Evolutionary conservation across 2,888 invertebrate genomes (phyloP).

Genomic region (Clanis bilineata): DNA sequence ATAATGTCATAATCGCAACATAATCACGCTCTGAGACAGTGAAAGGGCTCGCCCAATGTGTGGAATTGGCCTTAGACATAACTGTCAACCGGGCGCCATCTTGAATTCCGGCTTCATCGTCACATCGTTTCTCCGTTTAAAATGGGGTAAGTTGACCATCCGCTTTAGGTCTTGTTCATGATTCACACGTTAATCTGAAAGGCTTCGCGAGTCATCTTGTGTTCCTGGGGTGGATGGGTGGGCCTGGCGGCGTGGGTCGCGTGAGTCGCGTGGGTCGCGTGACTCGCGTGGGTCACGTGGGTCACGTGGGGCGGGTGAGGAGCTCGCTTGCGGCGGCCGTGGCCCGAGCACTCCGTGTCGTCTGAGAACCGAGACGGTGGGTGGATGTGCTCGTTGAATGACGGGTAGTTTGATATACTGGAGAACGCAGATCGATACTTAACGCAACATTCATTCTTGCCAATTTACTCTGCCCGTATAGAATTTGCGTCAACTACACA

Average conservation of each 20-base stretch:
- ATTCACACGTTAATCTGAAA: conserved; percentile 90
- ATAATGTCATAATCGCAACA: too few relatives aligned
- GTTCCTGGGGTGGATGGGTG: conserved; percentile 48
- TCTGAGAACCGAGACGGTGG: conserved; percentile 94
- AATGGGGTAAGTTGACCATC: too few relatives aligned
- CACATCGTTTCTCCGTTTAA: too few relatives aligned
- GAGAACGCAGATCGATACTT: conserved; percentile 28
- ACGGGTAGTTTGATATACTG: conserved; percentile 90
- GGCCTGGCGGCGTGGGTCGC: conserved; percentile 28
- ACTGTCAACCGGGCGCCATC: too few relatives aligned
- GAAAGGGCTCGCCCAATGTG: too few relatives aligned
- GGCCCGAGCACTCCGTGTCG: conserved; percentile 84
- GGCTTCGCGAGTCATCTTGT: conserved; percentile 84
- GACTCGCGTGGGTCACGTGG: background rate
- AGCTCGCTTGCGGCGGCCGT: conserved; percentile 67
- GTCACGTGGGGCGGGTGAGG: conserved; percentile 42
- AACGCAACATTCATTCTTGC: conserved; percentile 19
- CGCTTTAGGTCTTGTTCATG: conserved; percentile 29
- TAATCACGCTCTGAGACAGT: too few relatives aligned
- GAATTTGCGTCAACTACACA: conserved; percentile 2
- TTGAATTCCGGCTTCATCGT: background rate
- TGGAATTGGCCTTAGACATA: too few relatives aligned
- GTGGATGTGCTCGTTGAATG: conserved; percentile 92
- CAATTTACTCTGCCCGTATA: conserved; percentile 9
- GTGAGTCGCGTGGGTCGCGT: conserved; percentile 23